These are phyloP conservation scores for Biston stratarius DNA, from an alignment of 2,888 invertebrate species.

Conservation along the genomic window DNA sequence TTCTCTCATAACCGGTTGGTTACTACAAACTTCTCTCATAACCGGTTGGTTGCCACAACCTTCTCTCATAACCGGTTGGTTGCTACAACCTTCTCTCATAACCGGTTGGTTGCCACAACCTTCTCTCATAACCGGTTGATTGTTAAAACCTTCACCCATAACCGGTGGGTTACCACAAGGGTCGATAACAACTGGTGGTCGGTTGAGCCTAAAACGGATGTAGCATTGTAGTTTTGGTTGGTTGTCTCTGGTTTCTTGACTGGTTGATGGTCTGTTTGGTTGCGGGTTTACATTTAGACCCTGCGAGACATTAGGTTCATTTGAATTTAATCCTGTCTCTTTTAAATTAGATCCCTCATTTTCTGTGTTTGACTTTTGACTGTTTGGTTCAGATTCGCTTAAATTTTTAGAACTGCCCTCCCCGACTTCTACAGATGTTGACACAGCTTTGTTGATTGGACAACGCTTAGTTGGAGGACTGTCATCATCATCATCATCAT, in stretches of 20 bases:
- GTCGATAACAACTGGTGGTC: conserved; percentile 6
- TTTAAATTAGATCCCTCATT: not conserved
- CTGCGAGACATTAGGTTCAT: not conserved
- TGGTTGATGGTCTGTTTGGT: not conserved
- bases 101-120: too few relatives aligned
- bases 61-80: not conserved
- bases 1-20: not conserved
- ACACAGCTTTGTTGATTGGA: not conserved
- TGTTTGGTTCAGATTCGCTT: not conserved
- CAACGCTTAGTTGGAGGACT: not conserved
- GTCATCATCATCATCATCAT: conserved; percentile 18
- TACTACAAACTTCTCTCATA: not conserved
- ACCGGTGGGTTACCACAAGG: not conserved
- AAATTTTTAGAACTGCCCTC: not conserved
- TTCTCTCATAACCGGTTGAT: too few relatives aligned
- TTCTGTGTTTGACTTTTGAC: not conserved
- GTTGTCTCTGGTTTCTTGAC: conserved; percentile 1
- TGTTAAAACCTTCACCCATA: too few relatives aligned
- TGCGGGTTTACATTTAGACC: not conserved
- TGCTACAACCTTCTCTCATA: too few relatives aligned
- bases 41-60: not conserved
- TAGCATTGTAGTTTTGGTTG: conserved; percentile 2
- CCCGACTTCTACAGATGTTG: not conserved
- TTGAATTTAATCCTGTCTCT: not conserved
- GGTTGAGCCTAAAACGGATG: conserved; percentile 26